These are phyloP conservation scores for Oxystoma pomonae DNA, from an alignment of 2,888 invertebrate species.

Conservation along the genomic window DNA sequence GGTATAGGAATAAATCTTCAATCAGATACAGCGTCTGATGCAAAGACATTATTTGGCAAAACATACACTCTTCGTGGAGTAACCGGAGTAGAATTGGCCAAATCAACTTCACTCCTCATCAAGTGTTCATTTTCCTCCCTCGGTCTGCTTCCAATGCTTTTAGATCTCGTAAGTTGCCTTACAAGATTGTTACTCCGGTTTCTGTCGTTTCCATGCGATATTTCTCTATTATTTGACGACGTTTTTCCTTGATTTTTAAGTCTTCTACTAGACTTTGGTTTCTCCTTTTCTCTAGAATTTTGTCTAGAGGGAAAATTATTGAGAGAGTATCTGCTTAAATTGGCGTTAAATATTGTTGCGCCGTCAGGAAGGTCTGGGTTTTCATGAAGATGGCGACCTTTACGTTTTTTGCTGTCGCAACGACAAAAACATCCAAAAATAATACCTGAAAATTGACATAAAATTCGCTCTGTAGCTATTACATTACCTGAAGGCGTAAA, in stretches of 20 bases:
- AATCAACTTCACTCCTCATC: slow-evolving; percentile 20
- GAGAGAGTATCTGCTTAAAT: background rate
- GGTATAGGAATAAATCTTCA: too few species aligned
- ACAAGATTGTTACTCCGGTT: slow-evolving; percentile 16
- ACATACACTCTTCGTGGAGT: slow-evolving; percentile 14
- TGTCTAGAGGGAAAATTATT: background rate
- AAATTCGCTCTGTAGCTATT: too few species aligned
- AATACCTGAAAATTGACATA: slow-evolving; percentile 18
- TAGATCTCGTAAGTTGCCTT: slow-evolving; percentile 10
- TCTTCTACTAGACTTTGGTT: background rate
- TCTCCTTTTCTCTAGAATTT: background rate
- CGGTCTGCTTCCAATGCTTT: background rate
- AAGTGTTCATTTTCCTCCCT: slow-evolving; percentile 11
- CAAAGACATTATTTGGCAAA: background rate
- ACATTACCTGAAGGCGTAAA: too few species aligned
- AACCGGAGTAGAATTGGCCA: slow-evolving; percentile 28
- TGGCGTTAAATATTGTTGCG: background rate
- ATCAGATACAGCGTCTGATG: too few species aligned
- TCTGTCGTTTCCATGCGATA: background rate
- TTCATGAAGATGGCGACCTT: background rate
- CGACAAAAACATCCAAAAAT: slow-evolving; percentile 1
- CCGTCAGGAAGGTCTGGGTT: slow-evolving; percentile 3
- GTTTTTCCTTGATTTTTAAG: background rate
- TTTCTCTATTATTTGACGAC: background rate
- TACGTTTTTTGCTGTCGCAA: slow-evolving; percentile 5